Evolutionary conservation across 2,888 invertebrate species (phyloP).

Genomic region (Microctonus aethiopoides): DNA sequence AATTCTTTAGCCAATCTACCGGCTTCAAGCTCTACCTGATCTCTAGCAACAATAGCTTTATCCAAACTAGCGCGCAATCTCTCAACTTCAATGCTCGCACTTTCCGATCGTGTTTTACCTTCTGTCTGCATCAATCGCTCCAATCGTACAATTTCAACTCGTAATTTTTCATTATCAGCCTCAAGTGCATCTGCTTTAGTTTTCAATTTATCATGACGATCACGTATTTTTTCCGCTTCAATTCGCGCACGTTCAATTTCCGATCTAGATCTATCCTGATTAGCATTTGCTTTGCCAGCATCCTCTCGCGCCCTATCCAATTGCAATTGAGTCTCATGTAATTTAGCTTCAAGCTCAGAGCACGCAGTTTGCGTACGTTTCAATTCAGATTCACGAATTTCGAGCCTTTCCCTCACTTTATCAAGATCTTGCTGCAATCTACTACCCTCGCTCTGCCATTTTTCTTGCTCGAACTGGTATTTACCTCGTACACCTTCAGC

Average conservation of each 20-base stretch:
- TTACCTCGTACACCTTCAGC: constrained; percentile 83
- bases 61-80: constrained; percentile 87
- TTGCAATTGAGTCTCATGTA: constrained; percentile 85
- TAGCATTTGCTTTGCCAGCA: constrained; percentile 77
- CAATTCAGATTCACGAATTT: constrained; percentile 79
- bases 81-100: constrained; percentile 78
- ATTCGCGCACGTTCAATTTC: constrained; percentile 87
- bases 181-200: constrained; percentile 77
- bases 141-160: constrained; percentile 75
- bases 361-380: constrained; percentile 75
- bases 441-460: constrained; percentile 72
- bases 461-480: constrained; percentile 81
- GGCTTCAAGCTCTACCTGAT: constrained; percentile 87
- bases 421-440: constrained; percentile 71
- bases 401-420: constrained; percentile 81
- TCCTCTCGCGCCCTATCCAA: constrained; percentile 84
- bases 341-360: constrained; percentile 78
- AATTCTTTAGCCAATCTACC: constrained; percentile 85
- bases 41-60: constrained; percentile 83
- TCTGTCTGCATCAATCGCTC: constrained; percentile 72
- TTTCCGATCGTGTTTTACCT: constrained; percentile 69
- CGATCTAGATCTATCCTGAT: constrained; percentile 82
- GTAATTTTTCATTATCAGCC: constrained; percentile 80
- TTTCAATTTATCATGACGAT: constrained; percentile 87
- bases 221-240: constrained; percentile 89